Evolutionary conservation across 1,140 invertebrate genomes (phyloP), one percentile per base, ranked within the genome.

Genomic region (Dinothrombium tinctorium): DNA sequence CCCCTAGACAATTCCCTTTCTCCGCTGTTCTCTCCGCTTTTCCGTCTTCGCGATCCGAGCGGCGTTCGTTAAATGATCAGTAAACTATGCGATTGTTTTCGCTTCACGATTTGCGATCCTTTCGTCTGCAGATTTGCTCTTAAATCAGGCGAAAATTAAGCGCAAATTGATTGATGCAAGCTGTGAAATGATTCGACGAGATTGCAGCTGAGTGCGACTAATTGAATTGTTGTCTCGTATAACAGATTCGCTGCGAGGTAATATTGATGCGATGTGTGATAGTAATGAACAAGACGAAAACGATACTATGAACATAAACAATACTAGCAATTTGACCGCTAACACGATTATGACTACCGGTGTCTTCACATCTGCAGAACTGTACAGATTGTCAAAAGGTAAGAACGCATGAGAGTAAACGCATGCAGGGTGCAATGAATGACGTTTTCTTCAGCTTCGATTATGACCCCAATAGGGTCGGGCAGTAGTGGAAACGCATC

Each of bases 341-440:
- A 84, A 92, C 68, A 92, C 87, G 58, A 90, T 95, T 64, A 71
- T 90, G 68, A 84, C 87, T 52, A 94, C 86, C 51, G 89, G 87
- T 59, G 87, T 94, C 56, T 95, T 94, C 71, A 89, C 84, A 55
- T 92, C 89, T 47, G 81, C 86, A 67, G 87, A 95, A 69, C 71
- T 95, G 55, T 89, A 82, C 79, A 80, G 80, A 62, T 70, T 89
- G 59, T 86, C 82, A 54, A 87, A 84, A 82, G 80, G 82, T 86
- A 73, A 36, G 33, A 17, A 7, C 5, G 14, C 15, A 5, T 8
- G 12, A 36, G 7, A n/a, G 26, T 28, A 28, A 7, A 8, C 26
- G 7, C 7, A 28, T 8, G 12, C 28, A 4, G n/a, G 15, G 12
- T 29, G 15, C 28, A 29, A 29, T 3, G 11, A n/a, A 29, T 2